Evolutionary conservation across 2,888 invertebrate genomes (phyloP).

Genomic region (Lissonota sp.): DNA sequence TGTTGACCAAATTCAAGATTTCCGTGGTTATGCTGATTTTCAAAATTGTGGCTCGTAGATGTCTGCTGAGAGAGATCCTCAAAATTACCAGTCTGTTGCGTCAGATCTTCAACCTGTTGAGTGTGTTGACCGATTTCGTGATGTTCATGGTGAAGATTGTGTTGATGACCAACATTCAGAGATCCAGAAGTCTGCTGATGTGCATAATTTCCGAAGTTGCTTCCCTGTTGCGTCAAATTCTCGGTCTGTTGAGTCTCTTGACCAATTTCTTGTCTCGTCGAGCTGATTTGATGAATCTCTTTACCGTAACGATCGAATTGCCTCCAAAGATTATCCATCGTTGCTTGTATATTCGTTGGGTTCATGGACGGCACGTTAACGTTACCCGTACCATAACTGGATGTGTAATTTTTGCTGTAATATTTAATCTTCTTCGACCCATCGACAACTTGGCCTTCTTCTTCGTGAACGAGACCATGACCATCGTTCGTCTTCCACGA

Average conservation of each 20-base stretch:
- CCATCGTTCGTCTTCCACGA: constrained; percentile 62
- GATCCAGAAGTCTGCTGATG: constrained; percentile 54
- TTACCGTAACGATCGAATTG: constrained; percentile 64
- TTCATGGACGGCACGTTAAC: constrained; percentile 51
- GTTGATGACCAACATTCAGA: constrained; percentile 62
- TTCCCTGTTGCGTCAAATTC: constrained; percentile 49
- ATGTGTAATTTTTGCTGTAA: constrained; percentile 77
- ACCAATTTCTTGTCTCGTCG: constrained; percentile 62
- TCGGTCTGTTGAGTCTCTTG: constrained; percentile 64
- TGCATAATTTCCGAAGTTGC: no score
- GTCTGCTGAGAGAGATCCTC: constrained; percentile 59
- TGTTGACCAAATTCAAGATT: constrained; percentile 6
- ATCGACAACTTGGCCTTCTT: constrained; percentile 62
- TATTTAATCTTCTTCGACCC: constrained; percentile 74
- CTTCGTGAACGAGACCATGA: constrained; percentile 64
- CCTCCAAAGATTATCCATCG: constrained; percentile 59
- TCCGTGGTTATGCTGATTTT: background rate
- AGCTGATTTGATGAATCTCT: constrained; percentile 50
- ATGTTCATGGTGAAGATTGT: constrained; percentile 1
- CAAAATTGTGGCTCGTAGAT: background rate
- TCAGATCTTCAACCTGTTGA: constrained; percentile 67
- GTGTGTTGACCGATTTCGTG: constrained; percentile 8
- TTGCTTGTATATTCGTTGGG: constrained; percentile 52
- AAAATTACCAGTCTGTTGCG: constrained; percentile 63
- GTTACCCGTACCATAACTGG: constrained; percentile 69